Percentiles rank a stretch among this genome's conserved stretches.
Conservation (phyloP, 1,140 invertebrate species). For the Drosophila tropicalis region DNA sequence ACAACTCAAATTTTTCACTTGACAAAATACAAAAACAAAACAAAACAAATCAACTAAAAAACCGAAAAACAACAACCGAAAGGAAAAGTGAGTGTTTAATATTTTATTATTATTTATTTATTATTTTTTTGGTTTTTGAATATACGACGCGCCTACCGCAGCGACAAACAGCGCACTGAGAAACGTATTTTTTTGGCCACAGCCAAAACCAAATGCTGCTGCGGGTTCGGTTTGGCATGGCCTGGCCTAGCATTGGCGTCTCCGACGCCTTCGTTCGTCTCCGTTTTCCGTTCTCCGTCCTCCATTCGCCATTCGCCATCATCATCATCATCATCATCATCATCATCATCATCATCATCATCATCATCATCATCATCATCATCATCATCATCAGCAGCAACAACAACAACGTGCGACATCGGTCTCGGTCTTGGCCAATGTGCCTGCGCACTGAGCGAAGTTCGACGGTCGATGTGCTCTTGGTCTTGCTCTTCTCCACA, state of each 20-base stretch:
- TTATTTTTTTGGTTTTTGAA: neutral
- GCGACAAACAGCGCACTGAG: constrained; percentile 74
- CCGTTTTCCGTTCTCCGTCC: constrained; percentile 2
- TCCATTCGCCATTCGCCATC: neutral
- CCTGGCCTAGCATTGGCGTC: constrained; percentile 22
- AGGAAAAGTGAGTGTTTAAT: neutral
- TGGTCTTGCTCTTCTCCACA: neutral
- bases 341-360: neutral
- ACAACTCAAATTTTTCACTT: constrained; percentile 28
- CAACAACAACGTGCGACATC: neutral
- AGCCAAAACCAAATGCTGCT: constrained; percentile 43
- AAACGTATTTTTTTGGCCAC: constrained; percentile 53
- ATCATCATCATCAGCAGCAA: neutral
- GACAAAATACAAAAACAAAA: neutral
- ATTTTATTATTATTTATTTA: no score
- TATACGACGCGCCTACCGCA: constrained; percentile 66
- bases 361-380: neutral
- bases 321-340: neutral
- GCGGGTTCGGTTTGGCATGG: constrained; percentile 19
- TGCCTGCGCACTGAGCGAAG: constrained; percentile 27
- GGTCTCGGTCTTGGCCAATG: constrained; percentile 1
- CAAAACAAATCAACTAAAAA: neutral
- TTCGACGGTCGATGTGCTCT: constrained; percentile 23
- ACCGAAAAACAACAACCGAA: constrained; percentile 21
- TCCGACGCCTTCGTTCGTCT: neutral